Evolutionary conservation across 1,140 invertebrate genomes (phyloP).

Genomic region (Calephelis virginiensis): DNA sequence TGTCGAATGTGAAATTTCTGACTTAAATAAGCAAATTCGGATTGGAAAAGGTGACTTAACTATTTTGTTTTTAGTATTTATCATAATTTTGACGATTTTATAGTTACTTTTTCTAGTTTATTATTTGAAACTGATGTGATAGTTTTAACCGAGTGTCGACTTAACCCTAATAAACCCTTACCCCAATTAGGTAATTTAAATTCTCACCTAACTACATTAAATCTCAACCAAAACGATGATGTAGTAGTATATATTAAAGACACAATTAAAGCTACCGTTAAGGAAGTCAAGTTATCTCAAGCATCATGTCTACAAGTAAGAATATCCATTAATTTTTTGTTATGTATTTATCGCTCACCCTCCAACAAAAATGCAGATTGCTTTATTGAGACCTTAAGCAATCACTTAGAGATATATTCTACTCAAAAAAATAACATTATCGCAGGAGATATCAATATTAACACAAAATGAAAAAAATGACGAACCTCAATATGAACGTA

Average conservation of each 20-base stretch:
- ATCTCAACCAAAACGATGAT: conserved; percentile 10
- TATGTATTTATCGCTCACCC: no score
- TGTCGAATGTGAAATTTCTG: not conserved
- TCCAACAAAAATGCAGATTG: no score
- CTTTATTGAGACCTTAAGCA: no score
- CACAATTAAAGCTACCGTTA: not conserved
- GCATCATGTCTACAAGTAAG: no score
- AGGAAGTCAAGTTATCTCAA: no score
- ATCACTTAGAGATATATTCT: not conserved
- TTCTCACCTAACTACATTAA: not conserved
- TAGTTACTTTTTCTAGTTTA: no score
- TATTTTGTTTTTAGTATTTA: conserved; percentile 22
- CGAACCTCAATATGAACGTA: no score
- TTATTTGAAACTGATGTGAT: no score
- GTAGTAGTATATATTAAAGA: not conserved
- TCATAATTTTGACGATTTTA: conserved; percentile 21
- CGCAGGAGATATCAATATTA: conserved; percentile 8
- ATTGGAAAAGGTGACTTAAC: not conserved
- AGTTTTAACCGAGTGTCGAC: not conserved
- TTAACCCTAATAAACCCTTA: not conserved
- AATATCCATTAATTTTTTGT: not conserved
- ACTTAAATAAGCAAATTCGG: conserved; percentile 3
- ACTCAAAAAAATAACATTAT: conserved; percentile 10
- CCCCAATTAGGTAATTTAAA: conserved; percentile 4
- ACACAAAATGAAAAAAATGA: no score